Evolutionary conservation across 2,888 invertebrate species (phyloP), one percentile per base, ranked within the genome.

Genomic region (Camptogramma bilineatum): DNA sequence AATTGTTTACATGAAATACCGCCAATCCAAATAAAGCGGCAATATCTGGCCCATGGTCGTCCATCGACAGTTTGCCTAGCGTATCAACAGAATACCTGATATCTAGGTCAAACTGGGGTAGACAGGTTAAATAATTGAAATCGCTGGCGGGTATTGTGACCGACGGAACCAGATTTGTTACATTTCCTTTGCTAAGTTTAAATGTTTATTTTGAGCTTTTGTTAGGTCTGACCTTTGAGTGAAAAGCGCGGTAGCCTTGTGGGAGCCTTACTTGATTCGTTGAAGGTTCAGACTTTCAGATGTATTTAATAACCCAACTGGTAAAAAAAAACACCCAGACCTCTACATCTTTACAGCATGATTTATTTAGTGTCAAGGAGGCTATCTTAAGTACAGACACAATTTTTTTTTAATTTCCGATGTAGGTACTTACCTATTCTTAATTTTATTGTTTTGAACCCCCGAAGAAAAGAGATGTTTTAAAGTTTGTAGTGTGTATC

Each of bases 101-200:
- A 85, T 84, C 74, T 79, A 65, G 85, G 85, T 81, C 84, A 84
- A 73, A 76, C 77, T 75, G 73, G 69, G 73, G 69, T 73, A 66
- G 78, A 75, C 74, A 73, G 78, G 78, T 73, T 82, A 79, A 81
- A 85, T 84, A 83, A 84, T 84, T 83, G 75, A 84, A 78, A 81
- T 80, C 79, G 76, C 73, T 70, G 70, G 74, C 70, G 66, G 74
- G 64, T 66, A 53, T 53, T 63, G 56, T 52, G 59, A 57, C 34
- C 50, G 47, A 16, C 18, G 34, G 50, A 34, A 24, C n/a, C 48
- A 56, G 56, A 52, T 52, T 64, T 56, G 56, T 51, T 21, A 52
- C 42, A 47, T 64, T 55, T 52, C 28, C 47, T 52, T 60, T 60
- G 42, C 17, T n/a, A 52, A 58, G 28, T 54, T 57, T 48, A 57